A percentile compares a stretch with the other conserved stretches of the same genome.
Conservation (phyloP, 53 echinoderm and acorn worm species). For the Holothuria leucospilota region DNA sequence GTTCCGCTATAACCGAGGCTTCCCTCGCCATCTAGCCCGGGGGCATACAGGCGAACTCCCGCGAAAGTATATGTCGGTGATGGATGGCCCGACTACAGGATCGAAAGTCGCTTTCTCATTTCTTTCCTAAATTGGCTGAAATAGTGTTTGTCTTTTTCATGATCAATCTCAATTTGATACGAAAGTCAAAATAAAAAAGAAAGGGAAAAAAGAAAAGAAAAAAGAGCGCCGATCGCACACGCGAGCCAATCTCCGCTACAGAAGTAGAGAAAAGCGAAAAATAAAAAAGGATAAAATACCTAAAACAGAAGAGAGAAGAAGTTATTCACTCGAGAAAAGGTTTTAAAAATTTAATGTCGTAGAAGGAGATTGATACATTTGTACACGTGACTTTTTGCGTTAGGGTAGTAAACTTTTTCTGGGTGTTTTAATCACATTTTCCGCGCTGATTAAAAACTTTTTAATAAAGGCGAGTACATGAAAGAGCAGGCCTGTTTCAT, state of each 20-base stretch:
- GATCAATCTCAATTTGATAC: conserved; percentile 45
- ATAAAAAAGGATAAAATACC: background rate
- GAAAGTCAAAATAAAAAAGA: conserved; percentile 19
- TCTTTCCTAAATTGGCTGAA: conserved; percentile 39
- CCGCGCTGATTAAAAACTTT: too few relatives aligned
- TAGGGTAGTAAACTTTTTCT: background rate
- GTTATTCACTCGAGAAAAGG: background rate
- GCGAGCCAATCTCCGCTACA: background rate
- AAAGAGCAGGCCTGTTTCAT: too few relatives aligned
- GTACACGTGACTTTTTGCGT: conserved; percentile 16
- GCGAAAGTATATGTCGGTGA: conserved; percentile 26
- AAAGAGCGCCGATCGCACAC: conserved; percentile 19
- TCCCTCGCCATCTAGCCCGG: conserved; percentile 15
- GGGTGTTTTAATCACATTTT: too few relatives aligned
- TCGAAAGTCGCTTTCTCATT: conserved; percentile 21
- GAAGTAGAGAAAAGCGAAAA: background rate
- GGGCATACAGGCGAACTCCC: conserved; percentile 41
- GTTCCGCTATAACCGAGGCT: conserved; percentile 16
- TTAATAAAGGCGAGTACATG: too few relatives aligned
- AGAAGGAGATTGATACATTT: conserved; percentile 15
- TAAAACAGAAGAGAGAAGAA: background rate
- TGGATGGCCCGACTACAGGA: conserved; percentile 19
- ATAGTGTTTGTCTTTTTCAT: conserved; percentile 37
- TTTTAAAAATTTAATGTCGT: conserved; percentile 28
- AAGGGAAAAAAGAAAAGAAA: too few relatives aligned